Conservation (phyloP, 2,113 vertebrate species). For the Onychostoma macrolepis region DNA sequence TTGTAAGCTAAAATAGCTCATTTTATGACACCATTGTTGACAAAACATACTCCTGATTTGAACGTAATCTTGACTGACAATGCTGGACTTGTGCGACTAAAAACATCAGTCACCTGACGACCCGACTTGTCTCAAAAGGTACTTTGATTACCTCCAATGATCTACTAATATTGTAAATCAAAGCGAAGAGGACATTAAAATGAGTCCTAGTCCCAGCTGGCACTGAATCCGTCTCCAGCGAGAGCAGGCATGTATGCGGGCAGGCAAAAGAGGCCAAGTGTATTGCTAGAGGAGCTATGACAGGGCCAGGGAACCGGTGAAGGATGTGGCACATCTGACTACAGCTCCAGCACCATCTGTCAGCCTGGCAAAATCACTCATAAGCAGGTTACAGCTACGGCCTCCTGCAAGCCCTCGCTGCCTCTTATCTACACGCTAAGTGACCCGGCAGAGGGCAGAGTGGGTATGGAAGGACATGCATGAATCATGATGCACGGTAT, state of each 20-base stretch:
- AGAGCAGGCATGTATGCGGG: conserved; percentile 9
- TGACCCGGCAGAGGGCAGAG: conserved; percentile 33
- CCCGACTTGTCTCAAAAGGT: background rate
- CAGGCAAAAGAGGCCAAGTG: conserved; percentile 46
- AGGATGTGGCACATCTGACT: conserved; percentile 59
- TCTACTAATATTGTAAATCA: conserved; percentile 17
- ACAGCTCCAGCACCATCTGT: conserved; percentile 61
- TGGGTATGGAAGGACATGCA: conserved; percentile 22
- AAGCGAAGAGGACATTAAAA: conserved; percentile 33
- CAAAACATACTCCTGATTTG: background rate
- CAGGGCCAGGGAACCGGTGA: conserved; percentile 49
- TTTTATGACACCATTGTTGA: background rate
- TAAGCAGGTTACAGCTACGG: conserved; percentile 51
- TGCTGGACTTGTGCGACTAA: background rate
- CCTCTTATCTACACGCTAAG: conserved; percentile 33
- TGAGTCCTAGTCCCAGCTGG: conserved; percentile 16
- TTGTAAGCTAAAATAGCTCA: background rate
- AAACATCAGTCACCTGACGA: background rate
- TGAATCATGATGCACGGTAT: conserved; percentile 30
- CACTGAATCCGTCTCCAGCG: background rate
- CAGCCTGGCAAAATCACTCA: conserved; percentile 54
- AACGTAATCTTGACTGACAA: background rate
- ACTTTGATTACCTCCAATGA: conserved; percentile 25
- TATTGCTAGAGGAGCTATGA: conserved; percentile 37
- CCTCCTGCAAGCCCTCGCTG: conserved; percentile 24